Conservation (phyloP, 64 coral and sea anemone species). For the Catalaphyllia jardinei region DNA sequence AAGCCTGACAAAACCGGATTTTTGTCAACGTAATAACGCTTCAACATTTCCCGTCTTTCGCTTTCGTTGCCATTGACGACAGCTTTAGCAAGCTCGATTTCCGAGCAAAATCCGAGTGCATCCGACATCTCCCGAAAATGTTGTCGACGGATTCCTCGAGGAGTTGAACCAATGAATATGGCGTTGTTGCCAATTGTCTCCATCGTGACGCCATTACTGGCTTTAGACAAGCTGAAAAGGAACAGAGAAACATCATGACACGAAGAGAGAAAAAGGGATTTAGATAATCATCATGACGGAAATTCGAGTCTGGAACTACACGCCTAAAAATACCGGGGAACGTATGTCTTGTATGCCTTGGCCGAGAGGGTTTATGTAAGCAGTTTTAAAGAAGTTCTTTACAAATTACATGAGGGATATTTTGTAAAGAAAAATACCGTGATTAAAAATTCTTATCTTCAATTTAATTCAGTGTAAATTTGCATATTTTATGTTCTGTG, state of each 20-base stretch:
- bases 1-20: conserved; percentile 47
- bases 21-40: conserved; percentile 47
- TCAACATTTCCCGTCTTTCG: conserved; percentile 45
- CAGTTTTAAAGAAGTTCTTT: too few relatives aligned
- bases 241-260: background rate
- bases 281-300: background rate
- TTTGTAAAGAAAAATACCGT: too few relatives aligned
- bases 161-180: conserved; percentile 61
- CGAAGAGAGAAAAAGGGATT: too few relatives aligned
- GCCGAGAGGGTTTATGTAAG: too few relatives aligned
- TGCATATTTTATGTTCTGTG: too few relatives aligned
- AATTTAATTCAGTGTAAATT: too few relatives aligned
- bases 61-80: background rate
- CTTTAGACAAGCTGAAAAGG: conserved; percentile 19
- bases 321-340: too few relatives aligned
- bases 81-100: conserved; percentile 59
- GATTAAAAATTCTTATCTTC: too few relatives aligned
- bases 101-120: conserved; percentile 56
- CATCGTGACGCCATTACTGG: background rate
- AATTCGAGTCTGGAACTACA: too few relatives aligned
- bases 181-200: conserved; percentile 52
- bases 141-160: conserved; percentile 66
- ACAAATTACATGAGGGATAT: too few relatives aligned
- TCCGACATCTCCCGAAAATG: conserved; percentile 67
- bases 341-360: too few relatives aligned